phyloP scores from a whole-genome alignment of 2,888 invertebrate genomes.

The Phaedon cochleariae region DNA sequence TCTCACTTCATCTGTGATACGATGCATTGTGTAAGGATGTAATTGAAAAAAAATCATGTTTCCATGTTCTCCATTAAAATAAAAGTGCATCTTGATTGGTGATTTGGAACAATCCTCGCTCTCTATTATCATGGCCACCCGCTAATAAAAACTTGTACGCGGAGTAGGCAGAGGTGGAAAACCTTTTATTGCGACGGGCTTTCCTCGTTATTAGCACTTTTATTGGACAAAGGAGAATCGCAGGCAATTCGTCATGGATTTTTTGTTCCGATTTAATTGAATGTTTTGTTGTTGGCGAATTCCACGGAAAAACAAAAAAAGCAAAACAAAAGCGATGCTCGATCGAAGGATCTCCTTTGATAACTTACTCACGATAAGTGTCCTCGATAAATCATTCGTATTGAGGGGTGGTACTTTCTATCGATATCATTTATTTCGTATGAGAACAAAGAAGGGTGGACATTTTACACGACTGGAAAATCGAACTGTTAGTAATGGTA shows the following conservation, averaged over 20 bases:
- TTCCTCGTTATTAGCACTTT: constrained; percentile 50
- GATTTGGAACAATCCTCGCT: too few relatives aligned
- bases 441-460: too few relatives aligned
- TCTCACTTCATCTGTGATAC: too few relatives aligned
- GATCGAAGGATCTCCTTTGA: not conserved
- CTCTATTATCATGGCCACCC: not conserved
- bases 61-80: too few relatives aligned
- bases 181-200: constrained; percentile 5
- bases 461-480: too few relatives aligned
- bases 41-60: too few relatives aligned
- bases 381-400: not conserved
- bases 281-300: constrained; percentile 34
- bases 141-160: not conserved
- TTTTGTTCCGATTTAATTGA: constrained; percentile 43
- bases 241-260: constrained; percentile 42
- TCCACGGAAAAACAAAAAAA: constrained; percentile 25
- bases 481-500: too few relatives aligned
- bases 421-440: too few relatives aligned
- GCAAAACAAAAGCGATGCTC: not conserved
- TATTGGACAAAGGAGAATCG: constrained; percentile 47
- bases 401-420: not conserved
- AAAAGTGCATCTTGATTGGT: too few relatives aligned
- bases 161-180: not conserved
- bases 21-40: too few relatives aligned
- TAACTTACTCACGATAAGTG: not conserved